These are phyloP conservation scores for Bacillus rossius DNA, from an alignment of 1,140 invertebrate species.

Conservation along the genomic window DNA sequence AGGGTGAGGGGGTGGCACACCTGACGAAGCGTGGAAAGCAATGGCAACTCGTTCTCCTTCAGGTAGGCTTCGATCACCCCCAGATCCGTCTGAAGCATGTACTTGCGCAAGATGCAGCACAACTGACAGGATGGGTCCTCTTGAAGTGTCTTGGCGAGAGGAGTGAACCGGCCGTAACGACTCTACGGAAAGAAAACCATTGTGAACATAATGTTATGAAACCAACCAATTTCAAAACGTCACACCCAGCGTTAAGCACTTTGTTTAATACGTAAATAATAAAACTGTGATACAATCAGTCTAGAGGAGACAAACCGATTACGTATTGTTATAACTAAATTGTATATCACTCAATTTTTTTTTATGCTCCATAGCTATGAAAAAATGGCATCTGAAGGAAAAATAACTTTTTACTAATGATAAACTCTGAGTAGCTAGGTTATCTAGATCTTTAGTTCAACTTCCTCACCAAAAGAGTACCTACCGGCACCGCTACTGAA, in stretches of 20 bases:
- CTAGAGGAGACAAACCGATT: background rate
- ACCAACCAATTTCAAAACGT: background rate
- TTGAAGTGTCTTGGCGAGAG: conserved; percentile 84
- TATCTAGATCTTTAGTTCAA: too few relatives aligned
- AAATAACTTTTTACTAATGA: too few relatives aligned
- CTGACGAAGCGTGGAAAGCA: conserved; percentile 80
- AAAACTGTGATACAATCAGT: background rate
- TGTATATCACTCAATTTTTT: too few relatives aligned
- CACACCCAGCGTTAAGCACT: background rate
- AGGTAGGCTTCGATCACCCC: conserved; percentile 77
- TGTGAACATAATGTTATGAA: background rate
- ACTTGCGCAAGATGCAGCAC: conserved; percentile 81
- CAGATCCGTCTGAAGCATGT: conserved; percentile 70
- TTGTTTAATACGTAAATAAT: background rate
- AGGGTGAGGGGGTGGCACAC: too few relatives aligned
- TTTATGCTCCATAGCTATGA: too few relatives aligned
- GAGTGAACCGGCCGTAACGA: conserved; percentile 84
- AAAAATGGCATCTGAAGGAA: too few relatives aligned
- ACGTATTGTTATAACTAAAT: too few relatives aligned
- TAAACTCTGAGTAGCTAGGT: too few relatives aligned
- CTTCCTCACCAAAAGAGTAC: too few relatives aligned
- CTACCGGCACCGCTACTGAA: too few relatives aligned
- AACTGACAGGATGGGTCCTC: conserved; percentile 95
- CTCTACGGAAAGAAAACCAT: conserved; percentile 55
- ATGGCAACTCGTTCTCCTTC: conserved; percentile 71